Evolutionary conservation across 1,140 invertebrate genomes (phyloP).

Genomic region (Ditylenchus dipsaci): DNA sequence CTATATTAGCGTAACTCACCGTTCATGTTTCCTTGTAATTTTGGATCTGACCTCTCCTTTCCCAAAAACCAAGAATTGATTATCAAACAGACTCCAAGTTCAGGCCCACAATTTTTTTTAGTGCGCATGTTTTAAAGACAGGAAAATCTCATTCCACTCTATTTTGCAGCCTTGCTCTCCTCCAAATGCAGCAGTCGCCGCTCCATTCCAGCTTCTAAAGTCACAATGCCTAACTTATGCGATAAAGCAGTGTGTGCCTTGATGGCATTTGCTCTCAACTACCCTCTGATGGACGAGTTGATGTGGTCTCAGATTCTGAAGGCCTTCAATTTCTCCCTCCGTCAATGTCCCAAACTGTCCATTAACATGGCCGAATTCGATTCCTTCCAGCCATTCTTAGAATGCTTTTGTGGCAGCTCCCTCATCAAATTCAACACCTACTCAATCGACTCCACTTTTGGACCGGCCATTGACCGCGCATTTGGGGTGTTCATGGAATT

Average conservation of each 20-base stretch:
- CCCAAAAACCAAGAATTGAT: too few species aligned
- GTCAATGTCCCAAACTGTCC: neutral
- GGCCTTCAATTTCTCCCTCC: conserved; percentile 15
- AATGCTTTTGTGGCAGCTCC: neutral
- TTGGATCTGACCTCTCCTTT: too few species aligned
- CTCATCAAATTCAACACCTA: neutral
- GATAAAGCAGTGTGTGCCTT: conserved; percentile 10
- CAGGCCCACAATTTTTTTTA: too few species aligned
- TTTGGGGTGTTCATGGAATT: conserved; percentile 18
- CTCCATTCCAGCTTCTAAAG: neutral
- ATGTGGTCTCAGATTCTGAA: conserved; percentile 17
- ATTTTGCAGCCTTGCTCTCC: conserved; percentile 3
- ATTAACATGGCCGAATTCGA: neutral
- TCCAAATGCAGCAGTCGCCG: conserved; percentile 7
- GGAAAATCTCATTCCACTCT: neutral
- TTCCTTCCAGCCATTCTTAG: conserved; percentile 15
- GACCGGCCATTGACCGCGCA: conserved; percentile 14
- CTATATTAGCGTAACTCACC: too few species aligned
- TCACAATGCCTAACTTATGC: neutral
- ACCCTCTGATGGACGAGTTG: conserved; percentile 13
- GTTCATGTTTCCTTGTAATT: too few species aligned
- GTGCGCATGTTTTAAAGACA: too few species aligned
- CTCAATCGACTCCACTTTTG: conserved; percentile 7
- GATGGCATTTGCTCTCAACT: conserved; percentile 7
- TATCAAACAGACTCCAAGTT: too few species aligned